Evolutionary conservation across 2,888 invertebrate species (phyloP).

Genomic region (Sesia bembeciformis): DNA sequence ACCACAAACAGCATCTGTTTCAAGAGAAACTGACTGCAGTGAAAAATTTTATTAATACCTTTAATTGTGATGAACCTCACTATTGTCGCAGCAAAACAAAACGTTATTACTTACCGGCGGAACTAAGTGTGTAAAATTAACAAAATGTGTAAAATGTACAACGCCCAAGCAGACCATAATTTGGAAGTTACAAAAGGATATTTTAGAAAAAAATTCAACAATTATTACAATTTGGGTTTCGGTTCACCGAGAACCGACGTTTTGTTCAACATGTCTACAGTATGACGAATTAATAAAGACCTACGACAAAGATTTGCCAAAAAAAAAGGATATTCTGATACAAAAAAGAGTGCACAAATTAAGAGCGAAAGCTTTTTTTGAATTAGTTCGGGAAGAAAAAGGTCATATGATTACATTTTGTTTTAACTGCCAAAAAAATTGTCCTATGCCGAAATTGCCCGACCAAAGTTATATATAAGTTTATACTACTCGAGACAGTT

Average conservation of each 20-base stretch:
- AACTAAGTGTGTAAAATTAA: conserved; percentile 5
- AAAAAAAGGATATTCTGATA: too few relatives aligned
- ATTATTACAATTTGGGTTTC: conserved; percentile 6
- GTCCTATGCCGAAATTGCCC: conserved; percentile 3
- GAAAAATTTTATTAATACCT: conserved; percentile 4
- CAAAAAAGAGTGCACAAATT: too few relatives aligned
- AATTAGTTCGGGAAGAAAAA: background rate
- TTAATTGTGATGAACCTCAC: conserved; percentile 1
- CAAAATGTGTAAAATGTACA: conserved; percentile 4
- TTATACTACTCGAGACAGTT: conserved; percentile 2
- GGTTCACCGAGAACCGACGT: conserved; percentile 5
- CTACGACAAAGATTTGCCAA: too few relatives aligned
- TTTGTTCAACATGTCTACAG: conserved; percentile 6
- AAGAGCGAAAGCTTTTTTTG: background rate
- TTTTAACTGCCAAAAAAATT: conserved; percentile 6
- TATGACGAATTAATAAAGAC: too few relatives aligned
- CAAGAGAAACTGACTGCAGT: too few relatives aligned
- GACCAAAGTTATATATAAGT: too few relatives aligned
- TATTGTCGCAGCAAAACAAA: conserved; percentile 2
- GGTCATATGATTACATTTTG: background rate
- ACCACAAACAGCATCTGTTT: too few relatives aligned
- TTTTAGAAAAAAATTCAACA: conserved; percentile 7
- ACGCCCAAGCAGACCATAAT: conserved; percentile 2
- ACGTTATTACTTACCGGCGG: conserved; percentile 3
- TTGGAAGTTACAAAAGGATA: conserved; percentile 1